A percentile compares a stretch with the other conserved stretches of the same genome.
Evolutionary conservation across 2,888 invertebrate species (phyloP).

Genomic region (Cheilosia pagana): DNA sequence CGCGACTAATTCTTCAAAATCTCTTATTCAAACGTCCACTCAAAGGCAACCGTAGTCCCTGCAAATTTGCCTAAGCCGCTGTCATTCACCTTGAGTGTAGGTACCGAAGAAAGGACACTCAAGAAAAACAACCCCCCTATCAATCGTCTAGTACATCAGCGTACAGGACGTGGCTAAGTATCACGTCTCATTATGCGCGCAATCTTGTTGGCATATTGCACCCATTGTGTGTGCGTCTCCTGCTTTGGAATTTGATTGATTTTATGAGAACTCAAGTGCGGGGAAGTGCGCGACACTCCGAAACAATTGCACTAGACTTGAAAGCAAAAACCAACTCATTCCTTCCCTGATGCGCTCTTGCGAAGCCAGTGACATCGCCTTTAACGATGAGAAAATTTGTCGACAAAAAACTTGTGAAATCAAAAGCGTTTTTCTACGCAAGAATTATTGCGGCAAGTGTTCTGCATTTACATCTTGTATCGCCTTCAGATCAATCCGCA

Average conservation of each 20-base stretch:
- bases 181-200: constrained; percentile 56
- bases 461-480: constrained; percentile 5
- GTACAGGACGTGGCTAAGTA: constrained; percentile 66
- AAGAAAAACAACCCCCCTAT: neutral
- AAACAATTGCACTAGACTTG: constrained; percentile 11
- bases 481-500: constrained; percentile 18
- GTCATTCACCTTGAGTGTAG: constrained; percentile 21
- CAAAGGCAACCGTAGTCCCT: neutral
- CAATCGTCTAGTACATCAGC: neutral
- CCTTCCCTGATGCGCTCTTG: neutral
- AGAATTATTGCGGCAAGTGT: constrained; percentile 22
- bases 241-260: constrained; percentile 56
- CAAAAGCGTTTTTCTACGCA: neutral
- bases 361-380: constrained; percentile 25
- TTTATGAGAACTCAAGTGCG: constrained; percentile 44
- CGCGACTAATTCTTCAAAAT: too few relatives aligned
- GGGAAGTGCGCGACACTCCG: constrained; percentile 10
- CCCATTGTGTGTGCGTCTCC: constrained; percentile 28
- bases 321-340: constrained; percentile 1
- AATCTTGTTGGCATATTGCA: constrained; percentile 56
- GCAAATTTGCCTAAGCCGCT: neutral
- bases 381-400: constrained; percentile 44
- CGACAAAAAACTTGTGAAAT: constrained; percentile 8
- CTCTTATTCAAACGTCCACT: neutral
- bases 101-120: neutral